phyloP scores from a whole-genome alignment of 2,113 vertebrate genomes.

The Pseudorectes ferrugineus region DNA sequence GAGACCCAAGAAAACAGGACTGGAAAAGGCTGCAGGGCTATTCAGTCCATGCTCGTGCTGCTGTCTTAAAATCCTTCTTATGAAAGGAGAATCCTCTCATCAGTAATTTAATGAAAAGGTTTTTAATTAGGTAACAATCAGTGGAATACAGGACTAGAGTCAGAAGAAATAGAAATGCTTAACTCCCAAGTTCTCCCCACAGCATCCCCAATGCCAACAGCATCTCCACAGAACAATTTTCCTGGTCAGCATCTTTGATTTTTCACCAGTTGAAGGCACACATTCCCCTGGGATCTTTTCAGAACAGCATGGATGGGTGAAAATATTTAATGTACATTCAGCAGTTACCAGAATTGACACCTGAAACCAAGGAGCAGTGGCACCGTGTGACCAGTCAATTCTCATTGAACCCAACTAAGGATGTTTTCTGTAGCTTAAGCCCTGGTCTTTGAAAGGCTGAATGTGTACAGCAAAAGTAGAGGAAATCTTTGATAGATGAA shows the following conservation, averaged over 20 bases:
- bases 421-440: background rate
- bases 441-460: background rate
- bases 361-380: background rate
- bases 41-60: background rate
- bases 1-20: background rate
- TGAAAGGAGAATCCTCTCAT: background rate
- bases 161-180: background rate
- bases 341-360: background rate
- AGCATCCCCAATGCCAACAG: fast-evolving
- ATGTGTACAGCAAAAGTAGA: background rate
- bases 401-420: background rate
- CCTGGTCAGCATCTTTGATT: background rate
- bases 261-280: background rate
- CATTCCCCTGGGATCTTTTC: background rate
- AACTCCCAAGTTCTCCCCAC: background rate
- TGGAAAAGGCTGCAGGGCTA: background rate
- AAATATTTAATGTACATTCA: background rate
- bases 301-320: background rate
- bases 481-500: background rate
- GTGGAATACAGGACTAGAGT: background rate
- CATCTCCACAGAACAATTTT: background rate
- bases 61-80: background rate
- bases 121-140: background rate
- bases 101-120: background rate
- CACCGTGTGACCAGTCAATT: background rate